A percentile compares a stretch with the other conserved stretches of the same genome.
These are phyloP conservation scores for Agrenia bidenticulata DNA, from an alignment of 2,888 invertebrate species.

Conservation along the genomic window DNA sequence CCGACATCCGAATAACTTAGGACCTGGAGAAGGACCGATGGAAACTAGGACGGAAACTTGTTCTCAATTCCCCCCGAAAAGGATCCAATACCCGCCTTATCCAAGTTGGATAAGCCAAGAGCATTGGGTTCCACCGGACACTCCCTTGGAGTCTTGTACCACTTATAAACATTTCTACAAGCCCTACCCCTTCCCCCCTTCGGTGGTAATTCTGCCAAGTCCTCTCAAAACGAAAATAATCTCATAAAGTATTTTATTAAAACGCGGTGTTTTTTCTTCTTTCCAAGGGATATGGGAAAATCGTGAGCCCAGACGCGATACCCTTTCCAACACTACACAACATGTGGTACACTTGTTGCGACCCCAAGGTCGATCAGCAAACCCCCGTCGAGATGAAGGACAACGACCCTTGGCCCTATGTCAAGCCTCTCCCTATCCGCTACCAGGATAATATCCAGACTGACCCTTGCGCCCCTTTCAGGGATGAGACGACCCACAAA, in stretches of 20 bases:
- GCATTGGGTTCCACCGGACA: slow-evolving; percentile 41
- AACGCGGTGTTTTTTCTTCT: no score
- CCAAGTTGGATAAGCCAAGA: slow-evolving; percentile 47
- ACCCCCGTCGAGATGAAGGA: slow-evolving; percentile 46
- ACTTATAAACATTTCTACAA: slow-evolving; percentile 50
- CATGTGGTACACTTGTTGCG: slow-evolving; percentile 48
- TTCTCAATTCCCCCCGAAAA: slow-evolving; percentile 33
- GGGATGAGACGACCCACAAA: slow-evolving; percentile 46
- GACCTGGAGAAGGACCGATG: slow-evolving; percentile 32
- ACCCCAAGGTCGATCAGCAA: slow-evolving; percentile 44
- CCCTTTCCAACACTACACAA: slow-evolving; percentile 46
- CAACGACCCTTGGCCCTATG: slow-evolving; percentile 50
- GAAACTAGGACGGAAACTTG: slow-evolving; percentile 36
- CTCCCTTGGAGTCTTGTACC: slow-evolving; percentile 42
- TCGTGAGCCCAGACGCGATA: slow-evolving; percentile 40
- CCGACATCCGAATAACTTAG: slow-evolving; percentile 18
- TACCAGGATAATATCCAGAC: slow-evolving; percentile 44
- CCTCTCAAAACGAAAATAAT: no score
- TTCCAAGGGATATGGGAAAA: neutral
- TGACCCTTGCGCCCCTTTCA: slow-evolving; percentile 49
- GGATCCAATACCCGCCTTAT: slow-evolving; percentile 22
- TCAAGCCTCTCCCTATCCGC: slow-evolving; percentile 34
- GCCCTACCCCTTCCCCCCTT: slow-evolving; percentile 25
- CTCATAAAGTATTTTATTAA: no score
- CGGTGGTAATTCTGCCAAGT: no score